Evolutionary conservation across 2,888 invertebrate species (phyloP), one percentile per base, ranked within the genome.

Genomic region (Orchestes rusci): DNA sequence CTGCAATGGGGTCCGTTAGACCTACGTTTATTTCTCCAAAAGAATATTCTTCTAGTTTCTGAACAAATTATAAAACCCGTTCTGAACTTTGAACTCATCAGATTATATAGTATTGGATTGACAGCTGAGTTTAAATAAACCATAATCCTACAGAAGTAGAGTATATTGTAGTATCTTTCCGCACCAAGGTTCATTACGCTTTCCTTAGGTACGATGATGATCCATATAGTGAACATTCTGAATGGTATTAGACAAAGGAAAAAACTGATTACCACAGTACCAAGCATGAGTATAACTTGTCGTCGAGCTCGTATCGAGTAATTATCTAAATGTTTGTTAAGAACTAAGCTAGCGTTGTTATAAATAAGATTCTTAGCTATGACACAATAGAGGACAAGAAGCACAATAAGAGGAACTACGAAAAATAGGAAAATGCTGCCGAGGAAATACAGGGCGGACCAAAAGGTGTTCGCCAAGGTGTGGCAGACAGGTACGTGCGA

Each of bases 81-180:
- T 2, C 92, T 79, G 63, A 93, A 93, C 69, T 90, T 91, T 2
- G 89, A 87, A 30, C 89, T 90, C 84, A 92, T 89, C 51, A 92
- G 71, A 65, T 91, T 92, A 65, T 93, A 93, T n/a, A 93, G 71
- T 55, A 92, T 84, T 1, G 92, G 92, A 68, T 93, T 92, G 54
- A 90, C 78, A 29, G 90, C 91, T 3, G 91, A 91, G 67, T 93
- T 92, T 50, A 91, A 73, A 61, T 91, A 92, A 39, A 88, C 71
- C 84, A 92, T 86, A 36, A 89, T 81, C 53, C 92, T 76, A 51
- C 85, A 84, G 63, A 90, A 87, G 65, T 85, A 88, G 20, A 92
- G 69, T 36, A 92, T 72, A 60, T 82, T 85, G 63, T 88, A 86
- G 71, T 87, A 91, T 44, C 77, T 79, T 54, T 89, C 85, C 16